Evolutionary conservation across 2,888 invertebrate species (phyloP), one percentile per base, ranked within the genome.

Genomic region (Limnephilus lunatus): DNA sequence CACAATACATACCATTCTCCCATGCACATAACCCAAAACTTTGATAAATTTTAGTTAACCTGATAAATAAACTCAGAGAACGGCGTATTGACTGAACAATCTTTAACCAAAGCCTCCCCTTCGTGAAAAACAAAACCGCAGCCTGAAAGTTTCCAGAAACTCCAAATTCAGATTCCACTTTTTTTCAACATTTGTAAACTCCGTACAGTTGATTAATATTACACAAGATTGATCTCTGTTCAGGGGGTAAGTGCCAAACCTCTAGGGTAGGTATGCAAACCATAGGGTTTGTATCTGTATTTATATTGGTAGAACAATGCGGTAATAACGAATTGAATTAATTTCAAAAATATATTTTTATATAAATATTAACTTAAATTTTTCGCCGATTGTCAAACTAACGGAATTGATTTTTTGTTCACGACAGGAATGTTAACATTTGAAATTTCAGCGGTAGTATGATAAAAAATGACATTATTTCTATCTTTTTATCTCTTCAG

Each of bases 51-150:
- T 35, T 9, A 39, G 19, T 80, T 89, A 80, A 81, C 88, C 86
- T 89, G 25, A 89, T 89, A 81, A 81, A 80, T 81, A 81, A 89
- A 81, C n/a, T 81, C 80, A 19, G 32, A 81, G 88, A 89, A 25
- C 88, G 81, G 88, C 30, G 39, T 80, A 88, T 88, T 68, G 88
- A 80, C 80, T 88, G 35, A 31, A 31, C 32, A 88, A 32, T 88
- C 53, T 32, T 80, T n/a, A 80, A 80, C 68, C 81, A n/a, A 81
- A 80, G 11, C 68, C 81, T 89, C 86, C 48, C 88, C 80, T 80
- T n/a, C 35, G 35, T 81, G 88, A 89, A 89, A 88, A 89, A 89
- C 88, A 89, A 89, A 89, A 89, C 88, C 88, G 30, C 88, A 89
- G 44, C 68, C 35, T 35, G 35, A 80, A 89, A 89, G 81, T 89